These are phyloP conservation scores for Oligia fasciuncula DNA, from an alignment of 2,888 invertebrate species.

Conservation along the genomic window DNA sequence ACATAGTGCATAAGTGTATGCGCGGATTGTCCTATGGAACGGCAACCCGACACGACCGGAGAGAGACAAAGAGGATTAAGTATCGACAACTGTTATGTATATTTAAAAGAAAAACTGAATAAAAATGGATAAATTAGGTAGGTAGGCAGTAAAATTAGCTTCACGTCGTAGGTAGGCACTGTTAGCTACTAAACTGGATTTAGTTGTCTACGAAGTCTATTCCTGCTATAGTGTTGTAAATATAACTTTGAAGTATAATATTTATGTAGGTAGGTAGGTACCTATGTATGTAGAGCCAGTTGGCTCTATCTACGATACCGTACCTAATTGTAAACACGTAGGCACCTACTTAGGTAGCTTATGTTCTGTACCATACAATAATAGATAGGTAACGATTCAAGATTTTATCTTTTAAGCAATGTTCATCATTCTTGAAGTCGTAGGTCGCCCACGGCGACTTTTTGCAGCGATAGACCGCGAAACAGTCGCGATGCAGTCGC, in stretches of 20 bases:
- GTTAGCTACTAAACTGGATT: background rate
- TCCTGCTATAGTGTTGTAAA: background rate
- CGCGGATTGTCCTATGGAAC: too few species aligned
- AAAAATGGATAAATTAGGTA: background rate
- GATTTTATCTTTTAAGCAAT: background rate
- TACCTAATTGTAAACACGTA: background rate
- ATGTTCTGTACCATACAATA: background rate
- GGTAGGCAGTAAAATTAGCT: background rate
- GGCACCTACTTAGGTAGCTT: background rate
- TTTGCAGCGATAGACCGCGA: too few species aligned
- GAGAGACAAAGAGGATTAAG: too few species aligned
- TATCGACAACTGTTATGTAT: too few species aligned
- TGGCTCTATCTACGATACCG: background rate
- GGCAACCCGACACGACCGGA: too few species aligned
- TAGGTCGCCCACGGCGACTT: too few species aligned
- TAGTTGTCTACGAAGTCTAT: background rate
- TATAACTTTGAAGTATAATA: background rate
- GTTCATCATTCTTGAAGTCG: background rate
- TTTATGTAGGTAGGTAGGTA: too few species aligned
- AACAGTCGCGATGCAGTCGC: too few species aligned
- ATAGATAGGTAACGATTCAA: background rate
- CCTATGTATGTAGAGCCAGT: background rate
- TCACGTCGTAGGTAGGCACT: background rate
- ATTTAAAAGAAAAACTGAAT: too few species aligned
- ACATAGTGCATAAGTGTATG: too few species aligned